These are phyloP conservation scores for Hedychridium roseum DNA, from an alignment of 2,888 invertebrate species.

Conservation along the genomic window DNA sequence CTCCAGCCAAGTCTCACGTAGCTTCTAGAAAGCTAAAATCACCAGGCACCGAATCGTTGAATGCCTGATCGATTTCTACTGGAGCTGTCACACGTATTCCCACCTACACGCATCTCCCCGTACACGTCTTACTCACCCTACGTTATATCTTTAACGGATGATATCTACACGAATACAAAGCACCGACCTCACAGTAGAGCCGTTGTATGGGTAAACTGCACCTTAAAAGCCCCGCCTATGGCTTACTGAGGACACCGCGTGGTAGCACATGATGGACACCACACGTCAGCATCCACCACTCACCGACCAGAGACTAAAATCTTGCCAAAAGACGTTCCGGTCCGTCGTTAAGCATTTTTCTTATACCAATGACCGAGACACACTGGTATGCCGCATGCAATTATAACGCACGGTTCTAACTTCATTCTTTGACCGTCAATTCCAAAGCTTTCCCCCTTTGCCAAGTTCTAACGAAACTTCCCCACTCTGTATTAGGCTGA, in stretches of 20 bases:
- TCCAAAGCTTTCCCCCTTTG: too few relatives aligned
- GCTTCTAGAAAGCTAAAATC: too few relatives aligned
- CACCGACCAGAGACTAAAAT: constrained; percentile 23
- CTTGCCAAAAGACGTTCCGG: constrained; percentile 24
- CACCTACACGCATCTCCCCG: constrained; percentile 10
- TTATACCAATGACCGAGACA: constrained; percentile 23
- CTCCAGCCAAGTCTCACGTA: too few relatives aligned
- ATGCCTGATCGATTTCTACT: too few relatives aligned
- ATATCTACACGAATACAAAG: constrained; percentile 24
- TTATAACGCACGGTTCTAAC: neutral
- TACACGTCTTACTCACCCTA: neutral
- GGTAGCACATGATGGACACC: constrained; percentile 28
- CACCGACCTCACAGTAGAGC: constrained; percentile 31
- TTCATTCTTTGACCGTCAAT: too few relatives aligned
- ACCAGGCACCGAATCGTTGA: too few relatives aligned
- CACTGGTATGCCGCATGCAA: constrained; percentile 38
- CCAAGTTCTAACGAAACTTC: too few relatives aligned
- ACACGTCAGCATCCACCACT: constrained; percentile 27
- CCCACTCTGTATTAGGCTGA: too few relatives aligned
- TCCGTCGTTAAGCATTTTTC: constrained; percentile 6
- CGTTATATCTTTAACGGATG: constrained; percentile 13
- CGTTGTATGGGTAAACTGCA: constrained; percentile 30
- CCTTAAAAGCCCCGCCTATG: constrained; percentile 27
- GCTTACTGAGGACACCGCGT: constrained; percentile 28
- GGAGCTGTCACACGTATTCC: constrained; percentile 9